Conservation (phyloP, 2,113 vertebrate species). For the Pedetes capensis region DNA sequence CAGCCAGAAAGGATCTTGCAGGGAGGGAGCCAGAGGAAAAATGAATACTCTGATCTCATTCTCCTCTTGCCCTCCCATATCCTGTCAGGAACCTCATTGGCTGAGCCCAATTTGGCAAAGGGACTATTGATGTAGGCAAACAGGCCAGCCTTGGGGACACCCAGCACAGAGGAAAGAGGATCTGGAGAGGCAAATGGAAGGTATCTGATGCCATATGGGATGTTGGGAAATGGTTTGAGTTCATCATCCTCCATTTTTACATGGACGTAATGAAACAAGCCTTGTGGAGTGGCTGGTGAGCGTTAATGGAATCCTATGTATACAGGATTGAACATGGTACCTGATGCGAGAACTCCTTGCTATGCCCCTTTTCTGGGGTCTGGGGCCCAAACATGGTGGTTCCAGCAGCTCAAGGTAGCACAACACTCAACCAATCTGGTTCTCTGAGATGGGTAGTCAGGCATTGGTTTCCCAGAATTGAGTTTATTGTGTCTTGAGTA, state of each 20-base stretch:
- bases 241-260: background rate
- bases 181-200: background rate
- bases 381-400: background rate
- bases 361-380: background rate
- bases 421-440: background rate
- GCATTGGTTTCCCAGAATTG: background rate
- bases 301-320: background rate
- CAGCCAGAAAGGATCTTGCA: background rate
- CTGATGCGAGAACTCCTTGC: background rate
- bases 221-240: background rate
- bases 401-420: background rate
- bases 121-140: background rate
- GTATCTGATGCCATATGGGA: background rate
- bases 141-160: background rate
- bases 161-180: background rate
- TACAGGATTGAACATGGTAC: background rate
- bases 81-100: background rate
- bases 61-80: background rate
- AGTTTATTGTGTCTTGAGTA: background rate
- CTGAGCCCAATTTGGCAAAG: background rate
- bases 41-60: background rate
- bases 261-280: background rate
- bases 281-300: background rate
- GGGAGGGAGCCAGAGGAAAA: background rate
- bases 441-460: background rate